These are phyloP conservation scores for Brachionus plicatilis DNA, from an alignment of 1,140 invertebrate genomes.

Conservation along the genomic window DNA sequence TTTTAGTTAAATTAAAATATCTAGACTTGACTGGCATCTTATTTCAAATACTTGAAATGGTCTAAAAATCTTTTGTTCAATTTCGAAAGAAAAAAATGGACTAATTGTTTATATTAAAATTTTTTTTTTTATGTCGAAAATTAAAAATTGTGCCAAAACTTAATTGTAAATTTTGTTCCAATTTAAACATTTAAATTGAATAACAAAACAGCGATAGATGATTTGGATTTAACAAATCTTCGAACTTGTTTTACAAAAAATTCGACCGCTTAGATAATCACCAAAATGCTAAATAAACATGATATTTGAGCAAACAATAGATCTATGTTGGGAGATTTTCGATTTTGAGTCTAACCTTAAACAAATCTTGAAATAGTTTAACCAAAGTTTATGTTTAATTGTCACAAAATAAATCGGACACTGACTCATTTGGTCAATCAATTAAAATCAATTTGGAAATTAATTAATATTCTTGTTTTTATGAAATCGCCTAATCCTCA, in stretches of 20 bases:
- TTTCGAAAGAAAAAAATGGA: neutral
- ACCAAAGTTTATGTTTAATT: conserved; percentile 6
- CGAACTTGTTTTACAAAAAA: neutral
- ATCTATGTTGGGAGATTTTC: neutral
- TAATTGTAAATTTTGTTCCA: neutral
- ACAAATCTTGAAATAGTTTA: conserved; percentile 5
- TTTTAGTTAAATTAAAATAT: conserved; percentile 16
- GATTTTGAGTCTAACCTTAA: conserved; percentile 7
- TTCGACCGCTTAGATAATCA: neutral
- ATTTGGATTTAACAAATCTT: neutral
- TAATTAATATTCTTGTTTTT: conserved; percentile 13
- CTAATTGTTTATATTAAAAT: neutral
- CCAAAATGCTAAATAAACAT: conserved; percentile 16
- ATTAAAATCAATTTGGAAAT: conserved; percentile 31
- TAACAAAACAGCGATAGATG: neutral
- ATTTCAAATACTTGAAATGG: conserved; percentile 17
- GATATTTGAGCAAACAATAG: neutral
- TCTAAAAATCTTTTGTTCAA: conserved; percentile 16
- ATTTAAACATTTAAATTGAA: neutral
- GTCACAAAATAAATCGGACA: neutral
- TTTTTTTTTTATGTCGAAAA: neutral
- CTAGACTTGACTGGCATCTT: conserved; percentile 22
- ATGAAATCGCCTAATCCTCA: neutral
- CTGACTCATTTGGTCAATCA: neutral
- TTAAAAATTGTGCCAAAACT: conserved; percentile 5